Percentiles rank a stretch among this genome's conserved stretches.
These are phyloP conservation scores for Fragum whitleyi DNA, from an alignment of 2,888 invertebrate genomes.

Conservation along the genomic window DNA sequence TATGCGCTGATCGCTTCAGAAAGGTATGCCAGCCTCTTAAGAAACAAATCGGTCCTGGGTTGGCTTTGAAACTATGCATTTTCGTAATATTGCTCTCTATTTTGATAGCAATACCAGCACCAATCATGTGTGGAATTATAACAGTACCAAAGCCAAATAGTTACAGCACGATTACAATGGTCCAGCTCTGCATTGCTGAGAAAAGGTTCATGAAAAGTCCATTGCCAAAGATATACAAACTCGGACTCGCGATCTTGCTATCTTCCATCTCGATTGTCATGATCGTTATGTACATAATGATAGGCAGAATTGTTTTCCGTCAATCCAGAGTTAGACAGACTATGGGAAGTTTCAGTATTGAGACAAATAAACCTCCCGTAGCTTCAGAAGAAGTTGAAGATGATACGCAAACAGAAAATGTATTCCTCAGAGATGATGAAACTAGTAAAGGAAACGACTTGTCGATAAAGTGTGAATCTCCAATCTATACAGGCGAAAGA, in stretches of 20 bases:
- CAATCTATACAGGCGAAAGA: not conserved
- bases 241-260: conserved; percentile 26
- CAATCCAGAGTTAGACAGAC: conserved; percentile 37
- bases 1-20: conserved; percentile 49
- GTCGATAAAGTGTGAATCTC: not conserved
- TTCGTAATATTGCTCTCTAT: conserved; percentile 23
- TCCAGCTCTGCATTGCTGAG: conserved; percentile 45
- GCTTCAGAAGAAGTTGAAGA: conserved; percentile 25
- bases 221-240: conserved; percentile 31
- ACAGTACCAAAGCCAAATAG: conserved; percentile 19
- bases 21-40: conserved; percentile 57
- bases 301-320: conserved; percentile 34
- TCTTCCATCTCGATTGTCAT: conserved; percentile 29
- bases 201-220: conserved; percentile 32
- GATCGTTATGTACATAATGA: conserved; percentile 47
- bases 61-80: conserved; percentile 43
- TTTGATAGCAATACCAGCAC: conserved; percentile 38
- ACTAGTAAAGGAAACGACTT: not conserved
- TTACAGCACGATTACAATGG: conserved; percentile 27
- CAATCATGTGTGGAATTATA: conserved; percentile 50
- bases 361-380: conserved; percentile 9
- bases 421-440: not conserved
- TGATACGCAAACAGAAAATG: conserved; percentile 5
- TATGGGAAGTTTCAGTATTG: conserved; percentile 21
- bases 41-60: conserved; percentile 46